Base-by-base conservation (phyloP, 2,888 invertebrate species). In the Philhelius pedissequus region DNA sequence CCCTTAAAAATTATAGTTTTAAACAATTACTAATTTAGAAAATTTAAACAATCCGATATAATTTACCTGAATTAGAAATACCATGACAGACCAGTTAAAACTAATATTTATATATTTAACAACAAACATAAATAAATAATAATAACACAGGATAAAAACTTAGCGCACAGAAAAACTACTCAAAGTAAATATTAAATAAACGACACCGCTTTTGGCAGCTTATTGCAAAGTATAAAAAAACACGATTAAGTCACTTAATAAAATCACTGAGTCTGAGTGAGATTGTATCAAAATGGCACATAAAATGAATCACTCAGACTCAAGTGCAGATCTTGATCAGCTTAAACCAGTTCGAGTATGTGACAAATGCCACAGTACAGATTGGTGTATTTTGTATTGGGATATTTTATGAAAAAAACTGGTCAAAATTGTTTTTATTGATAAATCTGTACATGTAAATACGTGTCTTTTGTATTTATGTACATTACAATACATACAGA, bases 291-390 rank as follows among this genome's bases (percentile, higher is more conserved):
- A 13, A 45, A 20, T 64, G 18, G 45, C 45, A 32, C 20, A 45
- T 32, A 45, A 45, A 64, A 64, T 64, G 64, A 64, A 45, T 64
- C 62, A 64, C 30, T 20, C 32, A 32, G 45, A 45, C 20, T 64
- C 32, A 64, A 30, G 45, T 45, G 7, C 62, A 45, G 22, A n/a
- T 64, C 30, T 27, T 27, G 40, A 40, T 60, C 43, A 40, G 25
- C 22, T 22, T 35, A 62, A 64, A 45, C 64, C 45, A 64, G 64
- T 64, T 45, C 4, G 20, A 18, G 20, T 32, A 9, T 32, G 64
- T 64, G 64, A 32, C 32, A 48, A 48, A 48, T 48, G 7, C 48
- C 64, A 64, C 3, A 13, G 7, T 0, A 13, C 1, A 56, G 20
- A 56, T 13, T 20, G 18, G 56, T 7, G 3, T 9, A 20, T 56